phyloP scores from a whole-genome alignment of 2,797 vertebrate species.

The Diglossa cyanea region DNA sequence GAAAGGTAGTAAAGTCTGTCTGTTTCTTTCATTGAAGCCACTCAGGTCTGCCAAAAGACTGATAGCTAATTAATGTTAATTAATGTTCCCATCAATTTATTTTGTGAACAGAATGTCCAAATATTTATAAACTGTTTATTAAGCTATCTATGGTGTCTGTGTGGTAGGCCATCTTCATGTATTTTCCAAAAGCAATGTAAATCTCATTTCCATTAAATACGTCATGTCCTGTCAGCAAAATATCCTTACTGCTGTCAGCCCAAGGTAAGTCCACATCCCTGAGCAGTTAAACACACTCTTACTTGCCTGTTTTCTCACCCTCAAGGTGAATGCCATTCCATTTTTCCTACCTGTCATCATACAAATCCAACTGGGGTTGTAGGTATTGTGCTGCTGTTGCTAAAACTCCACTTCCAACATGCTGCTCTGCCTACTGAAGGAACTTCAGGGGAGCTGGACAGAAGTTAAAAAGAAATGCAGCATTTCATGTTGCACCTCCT shows the following conservation, averaged over 20 bases:
- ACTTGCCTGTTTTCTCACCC: background rate
- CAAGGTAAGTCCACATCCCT: background rate
- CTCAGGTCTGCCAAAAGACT: background rate
- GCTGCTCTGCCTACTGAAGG: background rate
- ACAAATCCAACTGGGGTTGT: background rate
- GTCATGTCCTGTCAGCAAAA: background rate
- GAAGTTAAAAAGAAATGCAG: background rate
- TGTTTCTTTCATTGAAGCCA: background rate
- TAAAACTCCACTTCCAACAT: background rate
- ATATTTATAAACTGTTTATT: background rate
- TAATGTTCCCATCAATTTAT: background rate
- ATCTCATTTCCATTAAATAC: background rate
- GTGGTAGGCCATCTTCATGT: background rate
- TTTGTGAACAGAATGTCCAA: background rate
- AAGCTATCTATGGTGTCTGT: background rate
- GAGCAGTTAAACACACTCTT: background rate
- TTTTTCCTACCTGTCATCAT: background rate
- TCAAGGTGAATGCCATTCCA: background rate
- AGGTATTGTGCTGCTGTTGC: background rate
- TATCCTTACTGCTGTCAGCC: background rate
- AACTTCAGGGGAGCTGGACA: background rate
- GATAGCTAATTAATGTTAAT: background rate
- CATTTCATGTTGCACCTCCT: background rate
- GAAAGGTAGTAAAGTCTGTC: background rate
- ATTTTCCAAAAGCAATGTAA: background rate